These are phyloP conservation scores for Polydrusus tereticollis DNA, from an alignment of 2,888 invertebrate species.

Conservation along the genomic window DNA sequence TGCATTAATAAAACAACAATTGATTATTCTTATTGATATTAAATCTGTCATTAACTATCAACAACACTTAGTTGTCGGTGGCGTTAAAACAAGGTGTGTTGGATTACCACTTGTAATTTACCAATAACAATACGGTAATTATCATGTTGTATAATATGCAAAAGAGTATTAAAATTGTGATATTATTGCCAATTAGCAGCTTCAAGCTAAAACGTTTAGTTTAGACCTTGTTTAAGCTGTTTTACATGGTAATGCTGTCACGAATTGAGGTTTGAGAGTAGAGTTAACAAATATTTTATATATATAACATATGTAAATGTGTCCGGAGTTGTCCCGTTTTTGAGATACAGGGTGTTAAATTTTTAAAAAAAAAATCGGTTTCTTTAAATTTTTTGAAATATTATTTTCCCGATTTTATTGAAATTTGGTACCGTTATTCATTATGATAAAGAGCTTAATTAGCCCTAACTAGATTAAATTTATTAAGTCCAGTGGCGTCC, in stretches of 20 bases:
- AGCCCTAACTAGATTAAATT: too few relatives aligned
- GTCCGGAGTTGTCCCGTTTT: too few relatives aligned
- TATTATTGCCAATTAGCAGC: conserved; percentile 47
- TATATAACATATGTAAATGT: background rate
- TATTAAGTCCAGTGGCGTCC: too few relatives aligned
- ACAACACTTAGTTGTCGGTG: conserved; percentile 13
- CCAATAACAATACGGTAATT: conserved; percentile 46
- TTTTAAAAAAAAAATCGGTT: background rate
- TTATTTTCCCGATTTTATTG: too few relatives aligned
- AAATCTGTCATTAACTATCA: conserved; percentile 13
- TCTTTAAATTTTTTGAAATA: too few relatives aligned
- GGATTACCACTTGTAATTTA: conserved; percentile 38
- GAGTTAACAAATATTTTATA: background rate
- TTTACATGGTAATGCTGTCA: conserved; percentile 34
- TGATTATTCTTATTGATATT: background rate
- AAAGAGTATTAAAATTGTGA: conserved; percentile 49
- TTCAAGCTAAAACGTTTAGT: conserved; percentile 42
- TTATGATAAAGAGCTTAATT: too few relatives aligned
- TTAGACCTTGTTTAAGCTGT: conserved; percentile 33
- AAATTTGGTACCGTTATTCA: too few relatives aligned
- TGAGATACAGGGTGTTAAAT: too few relatives aligned
- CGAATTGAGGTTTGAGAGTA: conserved; percentile 6
- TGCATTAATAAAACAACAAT: too few relatives aligned
- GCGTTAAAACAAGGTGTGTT: conserved; percentile 37
- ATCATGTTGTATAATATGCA: conserved; percentile 37